phyloP scores from a whole-genome alignment of 92 coral and sea anemone genomes.

The Actinostola sp. region DNA sequence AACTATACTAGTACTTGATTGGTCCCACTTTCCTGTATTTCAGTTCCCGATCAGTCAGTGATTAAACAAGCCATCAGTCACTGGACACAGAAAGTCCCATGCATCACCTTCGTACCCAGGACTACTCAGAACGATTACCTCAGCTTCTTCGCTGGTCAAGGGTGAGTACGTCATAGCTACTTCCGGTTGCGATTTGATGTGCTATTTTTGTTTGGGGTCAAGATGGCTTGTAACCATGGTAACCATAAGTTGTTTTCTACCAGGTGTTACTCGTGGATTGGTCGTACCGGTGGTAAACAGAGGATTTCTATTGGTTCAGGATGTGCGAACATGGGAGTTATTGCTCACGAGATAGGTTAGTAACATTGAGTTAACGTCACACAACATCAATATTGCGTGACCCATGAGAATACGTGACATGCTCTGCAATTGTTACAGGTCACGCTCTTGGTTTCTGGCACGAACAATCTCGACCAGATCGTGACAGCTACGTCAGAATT shows the following conservation, averaged over 20 bases:
- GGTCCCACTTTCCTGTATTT: no score
- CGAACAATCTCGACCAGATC: constrained; percentile 60
- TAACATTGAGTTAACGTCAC: neutral
- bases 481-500: constrained; percentile 50
- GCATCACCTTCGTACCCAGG: constrained; percentile 60
- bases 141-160: constrained; percentile 73
- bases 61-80: constrained; percentile 46
- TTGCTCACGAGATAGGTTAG: constrained; percentile 46
- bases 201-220: neutral
- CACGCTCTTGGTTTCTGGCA: constrained; percentile 65
- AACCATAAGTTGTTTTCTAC: neutral
- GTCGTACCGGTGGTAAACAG: constrained; percentile 46
- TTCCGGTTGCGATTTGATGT: no score
- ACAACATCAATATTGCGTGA: neutral
- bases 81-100: constrained; percentile 69
- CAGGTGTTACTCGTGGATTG: constrained; percentile 43
- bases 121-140: constrained; percentile 43
- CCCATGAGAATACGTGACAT: constrained; percentile 8
- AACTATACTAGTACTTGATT: no score
- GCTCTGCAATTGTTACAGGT: constrained; percentile 5
- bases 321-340: constrained; percentile 28
- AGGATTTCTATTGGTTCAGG: constrained; percentile 41
- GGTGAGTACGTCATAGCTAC: constrained; percentile 41
- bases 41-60: neutral
- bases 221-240: neutral